phyloP scores from a whole-genome alignment of 2,113 vertebrate genomes.

The Catagonus wagneri region DNA sequence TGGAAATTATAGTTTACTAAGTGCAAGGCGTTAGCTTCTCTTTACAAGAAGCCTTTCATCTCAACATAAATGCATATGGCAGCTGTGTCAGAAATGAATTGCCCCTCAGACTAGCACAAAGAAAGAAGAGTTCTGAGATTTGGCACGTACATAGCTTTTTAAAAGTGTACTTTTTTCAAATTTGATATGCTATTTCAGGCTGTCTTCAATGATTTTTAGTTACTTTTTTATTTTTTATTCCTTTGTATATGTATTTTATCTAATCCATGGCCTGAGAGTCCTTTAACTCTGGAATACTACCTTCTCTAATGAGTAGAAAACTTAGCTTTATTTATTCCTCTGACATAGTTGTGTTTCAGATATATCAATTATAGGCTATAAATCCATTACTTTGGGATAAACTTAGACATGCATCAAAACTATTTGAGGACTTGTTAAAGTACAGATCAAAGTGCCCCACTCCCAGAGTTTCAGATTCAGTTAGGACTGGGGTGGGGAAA shows the following conservation, averaged over 20 bases:
- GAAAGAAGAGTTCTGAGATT: constrained; percentile 42
- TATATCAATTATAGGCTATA: background rate
- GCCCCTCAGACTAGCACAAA: background rate
- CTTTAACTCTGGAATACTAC: constrained; percentile 4
- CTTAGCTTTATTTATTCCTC: background rate
- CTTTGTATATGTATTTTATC: background rate
- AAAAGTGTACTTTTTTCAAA: constrained; percentile 21
- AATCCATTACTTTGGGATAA: background rate
- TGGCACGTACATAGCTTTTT: background rate
- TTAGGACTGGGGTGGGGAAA: background rate
- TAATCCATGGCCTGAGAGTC: background rate
- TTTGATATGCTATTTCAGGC: background rate
- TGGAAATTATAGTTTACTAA: constrained; percentile 8
- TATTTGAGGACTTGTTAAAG: background rate
- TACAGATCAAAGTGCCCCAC: background rate
- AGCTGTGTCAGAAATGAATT: background rate
- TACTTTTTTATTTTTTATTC: background rate
- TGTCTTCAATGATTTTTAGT: constrained; percentile 14
- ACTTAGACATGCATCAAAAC: background rate
- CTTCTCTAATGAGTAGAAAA: background rate
- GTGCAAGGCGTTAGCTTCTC: background rate
- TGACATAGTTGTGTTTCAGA: constrained; percentile 2
- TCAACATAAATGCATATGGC: background rate
- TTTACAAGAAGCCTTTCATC: background rate
- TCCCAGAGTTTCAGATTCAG: background rate